phyloP scores from a whole-genome alignment of 2,113 vertebrate species.

The Sapajus apella region DNA sequence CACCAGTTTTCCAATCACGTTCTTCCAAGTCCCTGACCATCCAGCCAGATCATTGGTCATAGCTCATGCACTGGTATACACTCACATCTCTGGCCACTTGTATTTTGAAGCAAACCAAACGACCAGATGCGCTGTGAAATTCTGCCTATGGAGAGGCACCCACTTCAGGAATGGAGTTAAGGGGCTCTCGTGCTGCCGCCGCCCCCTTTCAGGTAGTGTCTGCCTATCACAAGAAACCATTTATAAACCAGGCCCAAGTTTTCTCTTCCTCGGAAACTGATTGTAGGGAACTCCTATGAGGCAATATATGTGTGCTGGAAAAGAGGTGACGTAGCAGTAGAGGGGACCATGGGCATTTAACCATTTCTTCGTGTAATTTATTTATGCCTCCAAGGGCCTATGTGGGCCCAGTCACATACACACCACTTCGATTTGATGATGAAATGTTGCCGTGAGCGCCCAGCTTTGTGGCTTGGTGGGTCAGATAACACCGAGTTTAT shows the following conservation, averaged over 20 bases:
- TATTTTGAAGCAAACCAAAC: background rate
- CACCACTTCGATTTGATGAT: background rate
- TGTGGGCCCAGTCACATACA: background rate
- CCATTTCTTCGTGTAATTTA: background rate
- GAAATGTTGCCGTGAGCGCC: background rate
- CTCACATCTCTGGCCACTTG: background rate
- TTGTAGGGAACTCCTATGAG: background rate
- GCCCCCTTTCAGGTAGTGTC: background rate
- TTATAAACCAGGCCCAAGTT: background rate
- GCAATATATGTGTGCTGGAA: background rate
- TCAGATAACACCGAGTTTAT: background rate
- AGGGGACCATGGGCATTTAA: background rate
- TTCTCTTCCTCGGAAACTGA: background rate
- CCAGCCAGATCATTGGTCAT: background rate
- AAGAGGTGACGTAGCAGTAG: background rate
- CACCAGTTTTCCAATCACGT: background rate
- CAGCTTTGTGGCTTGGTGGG: background rate
- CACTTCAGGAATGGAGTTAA: background rate
- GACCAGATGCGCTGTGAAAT: background rate
- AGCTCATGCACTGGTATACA: no score
- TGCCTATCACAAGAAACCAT: background rate
- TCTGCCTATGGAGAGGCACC: background rate
- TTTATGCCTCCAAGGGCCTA: background rate
- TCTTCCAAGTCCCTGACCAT: background rate
- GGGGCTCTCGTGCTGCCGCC: background rate